phyloP scores from a whole-genome alignment of 2,797 vertebrate genomes.

The Meda fulgida region DNA sequence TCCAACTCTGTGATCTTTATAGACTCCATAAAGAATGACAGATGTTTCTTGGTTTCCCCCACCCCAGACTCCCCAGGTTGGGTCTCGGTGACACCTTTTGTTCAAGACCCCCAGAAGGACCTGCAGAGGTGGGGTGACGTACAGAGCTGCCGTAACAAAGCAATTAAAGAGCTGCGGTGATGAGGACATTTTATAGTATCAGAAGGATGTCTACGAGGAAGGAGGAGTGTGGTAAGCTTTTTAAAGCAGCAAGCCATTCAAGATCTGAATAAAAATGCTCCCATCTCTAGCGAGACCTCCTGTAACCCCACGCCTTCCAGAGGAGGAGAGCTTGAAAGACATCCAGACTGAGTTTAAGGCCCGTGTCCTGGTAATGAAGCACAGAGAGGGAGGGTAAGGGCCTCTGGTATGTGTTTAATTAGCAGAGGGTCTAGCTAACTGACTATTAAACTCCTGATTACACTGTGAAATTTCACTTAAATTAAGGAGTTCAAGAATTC shows the following conservation, averaged over 20 bases:
- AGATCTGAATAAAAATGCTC: constrained; percentile 60
- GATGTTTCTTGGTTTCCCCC: constrained; percentile 64
- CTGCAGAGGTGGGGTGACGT: constrained; percentile 72
- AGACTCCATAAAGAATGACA: constrained; percentile 61
- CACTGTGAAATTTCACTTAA: constrained; percentile 43
- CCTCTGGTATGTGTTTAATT: constrained; percentile 54
- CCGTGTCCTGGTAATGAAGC: constrained; percentile 52
- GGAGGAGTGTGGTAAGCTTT: constrained; percentile 54
- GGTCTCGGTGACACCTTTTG: constrained; percentile 37
- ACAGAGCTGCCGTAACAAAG: constrained; percentile 73
- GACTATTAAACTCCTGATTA: constrained; percentile 67
- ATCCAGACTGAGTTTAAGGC: constrained; percentile 48
- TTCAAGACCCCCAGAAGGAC: constrained; percentile 56
- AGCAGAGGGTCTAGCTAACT: constrained; percentile 48
- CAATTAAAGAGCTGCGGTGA: constrained; percentile 69
- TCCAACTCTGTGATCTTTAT: constrained; percentile 60
- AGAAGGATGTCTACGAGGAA: constrained; percentile 46
- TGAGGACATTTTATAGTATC: constrained; percentile 53
- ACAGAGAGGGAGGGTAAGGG: constrained; percentile 32
- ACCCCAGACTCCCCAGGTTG: constrained; percentile 56
- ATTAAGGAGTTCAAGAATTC: constrained; percentile 64
- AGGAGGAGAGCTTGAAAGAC: constrained; percentile 50
- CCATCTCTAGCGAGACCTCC: constrained; percentile 49
- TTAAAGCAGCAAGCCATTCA: constrained; percentile 52
- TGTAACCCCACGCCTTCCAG: constrained; percentile 42